These are phyloP conservation scores for Metalampra italica DNA, from an alignment of 2,888 invertebrate genomes.

Conservation along the genomic window DNA sequence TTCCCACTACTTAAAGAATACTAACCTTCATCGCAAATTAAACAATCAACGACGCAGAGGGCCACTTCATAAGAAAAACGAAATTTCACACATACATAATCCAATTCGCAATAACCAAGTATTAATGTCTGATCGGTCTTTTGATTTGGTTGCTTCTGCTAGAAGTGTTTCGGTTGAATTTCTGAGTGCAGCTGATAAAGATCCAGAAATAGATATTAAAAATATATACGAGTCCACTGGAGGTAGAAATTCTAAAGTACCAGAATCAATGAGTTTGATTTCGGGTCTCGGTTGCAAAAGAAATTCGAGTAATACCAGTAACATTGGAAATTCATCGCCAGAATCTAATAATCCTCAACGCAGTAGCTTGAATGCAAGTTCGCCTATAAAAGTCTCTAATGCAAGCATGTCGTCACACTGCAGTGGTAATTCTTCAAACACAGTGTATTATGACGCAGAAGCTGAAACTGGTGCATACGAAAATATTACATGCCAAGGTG, in stretches of 20 bases:
- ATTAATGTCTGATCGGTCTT: slow-evolving; percentile 51
- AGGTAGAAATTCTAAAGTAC: slow-evolving; percentile 77
- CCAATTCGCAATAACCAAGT: slow-evolving; percentile 77
- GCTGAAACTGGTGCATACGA: slow-evolving; percentile 65
- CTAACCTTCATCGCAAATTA: slow-evolving; percentile 74
- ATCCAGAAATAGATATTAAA: slow-evolving; percentile 82
- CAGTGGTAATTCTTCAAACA: slow-evolving; percentile 69
- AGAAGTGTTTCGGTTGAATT: slow-evolving; percentile 83
- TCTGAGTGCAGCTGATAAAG: slow-evolving; percentile 82
- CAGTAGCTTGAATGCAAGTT: slow-evolving; percentile 33
- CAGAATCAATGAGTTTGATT: slow-evolving; percentile 71
- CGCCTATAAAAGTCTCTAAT: slow-evolving; percentile 53
- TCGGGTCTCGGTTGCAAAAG: slow-evolving; percentile 72
- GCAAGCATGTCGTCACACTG: slow-evolving; percentile 74
- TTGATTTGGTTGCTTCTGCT: slow-evolving; percentile 77
- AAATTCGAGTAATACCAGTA: slow-evolving; percentile 39
- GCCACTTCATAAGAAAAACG: slow-evolving; percentile 79
- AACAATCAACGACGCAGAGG: slow-evolving; percentile 86
- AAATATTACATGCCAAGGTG: slow-evolving; percentile 77
- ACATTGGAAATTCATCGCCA: slow-evolving; percentile 40
- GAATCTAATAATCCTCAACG: slow-evolving; percentile 37
- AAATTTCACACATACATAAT: slow-evolving; percentile 86
- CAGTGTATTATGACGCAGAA: slow-evolving; percentile 70
- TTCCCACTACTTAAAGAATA: slow-evolving; percentile 70
- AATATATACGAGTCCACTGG: slow-evolving; percentile 85